Evolutionary conservation across 92 coral and sea anemone genomes (phyloP), one percentile per base, ranked within the genome.

Genomic region (Heliopora coerulea): DNA sequence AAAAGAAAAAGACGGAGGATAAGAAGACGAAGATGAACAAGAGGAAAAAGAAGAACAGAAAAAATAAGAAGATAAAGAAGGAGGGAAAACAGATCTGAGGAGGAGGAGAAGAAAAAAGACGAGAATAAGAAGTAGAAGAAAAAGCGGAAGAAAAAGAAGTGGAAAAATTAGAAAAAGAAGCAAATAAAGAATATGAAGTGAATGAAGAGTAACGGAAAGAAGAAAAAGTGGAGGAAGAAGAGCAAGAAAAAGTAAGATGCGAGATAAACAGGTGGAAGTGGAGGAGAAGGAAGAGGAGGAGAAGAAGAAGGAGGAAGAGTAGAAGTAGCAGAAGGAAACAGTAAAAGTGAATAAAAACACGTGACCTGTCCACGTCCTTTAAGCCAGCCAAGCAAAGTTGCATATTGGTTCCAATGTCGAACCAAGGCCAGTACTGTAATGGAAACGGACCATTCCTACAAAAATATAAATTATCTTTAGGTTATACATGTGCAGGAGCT

Each of bases 331-430:
- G 8, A 21, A 21, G 33, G 60, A 54, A 54, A 54, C 60, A 29
- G 37, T 23, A 67, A 25, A 23, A 24, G 21, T 23, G 17, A 49
- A 46, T 11, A 20, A 23, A 21, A 30, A 24, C 39, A 73, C 85
- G n/a, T 58, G 25, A 92, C 98, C 98, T 88, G 84, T 93, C 98
- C 7, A 93, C 98, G 30, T 88, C 89, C 48, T 87, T 78, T 30
- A 93, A 79, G 17, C 98, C 98, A 44, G 98, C 98, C 19, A 93
- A 76, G 73, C 96, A 93, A 12, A 90, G 79, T 77, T 93, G 96
- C 83, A 93, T 88, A 88, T 90, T 85, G 49, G 80, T 83, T 6
- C 96, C 96, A 60, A 90, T 90, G 74, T 78, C 88, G 34, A 85
- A 84, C 98, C 98, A 93, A 19, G 86, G 89, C 91, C 95, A 90